Conservation (phyloP, 2,797 vertebrate genomes). For the Kryptolebias ocellatus region DNA sequence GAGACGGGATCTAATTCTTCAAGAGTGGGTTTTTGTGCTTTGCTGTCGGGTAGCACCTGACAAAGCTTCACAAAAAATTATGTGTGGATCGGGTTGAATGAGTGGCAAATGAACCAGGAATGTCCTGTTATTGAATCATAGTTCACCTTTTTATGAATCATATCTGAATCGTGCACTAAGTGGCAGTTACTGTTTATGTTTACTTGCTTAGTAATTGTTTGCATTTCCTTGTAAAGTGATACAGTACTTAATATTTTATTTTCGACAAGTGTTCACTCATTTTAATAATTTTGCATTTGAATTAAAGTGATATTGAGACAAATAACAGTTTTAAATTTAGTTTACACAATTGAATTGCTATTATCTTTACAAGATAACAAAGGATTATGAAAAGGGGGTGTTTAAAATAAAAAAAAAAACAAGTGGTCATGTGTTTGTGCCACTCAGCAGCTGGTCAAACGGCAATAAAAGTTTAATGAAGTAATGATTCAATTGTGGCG, state of each 20-base stretch:
- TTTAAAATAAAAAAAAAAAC: not conserved
- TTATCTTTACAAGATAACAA: not conserved
- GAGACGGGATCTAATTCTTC: slow-evolving; percentile 39
- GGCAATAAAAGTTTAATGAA: not conserved
- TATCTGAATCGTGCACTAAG: no score
- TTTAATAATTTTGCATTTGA: no score
- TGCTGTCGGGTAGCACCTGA: not conserved
- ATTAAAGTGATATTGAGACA: no score
- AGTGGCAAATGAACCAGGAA: not conserved
- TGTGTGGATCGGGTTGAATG: not conserved
- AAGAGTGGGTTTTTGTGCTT: slow-evolving; percentile 24
- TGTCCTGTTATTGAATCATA: not conserved
- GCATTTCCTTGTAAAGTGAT: no score
- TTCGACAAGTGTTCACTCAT: no score
- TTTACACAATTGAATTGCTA: not conserved
- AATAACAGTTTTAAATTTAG: not conserved
- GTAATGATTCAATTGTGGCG: no score
- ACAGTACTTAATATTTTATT: no score
- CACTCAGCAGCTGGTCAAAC: not conserved
- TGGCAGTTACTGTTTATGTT: no score
- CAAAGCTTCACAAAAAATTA: not conserved
- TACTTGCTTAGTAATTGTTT: no score
- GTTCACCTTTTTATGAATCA: not conserved
- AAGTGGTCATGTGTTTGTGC: not conserved
- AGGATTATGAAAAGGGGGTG: not conserved